Conservation (phyloP, 1,140 invertebrate species). For the Acromyrmex heyeri region DNA sequence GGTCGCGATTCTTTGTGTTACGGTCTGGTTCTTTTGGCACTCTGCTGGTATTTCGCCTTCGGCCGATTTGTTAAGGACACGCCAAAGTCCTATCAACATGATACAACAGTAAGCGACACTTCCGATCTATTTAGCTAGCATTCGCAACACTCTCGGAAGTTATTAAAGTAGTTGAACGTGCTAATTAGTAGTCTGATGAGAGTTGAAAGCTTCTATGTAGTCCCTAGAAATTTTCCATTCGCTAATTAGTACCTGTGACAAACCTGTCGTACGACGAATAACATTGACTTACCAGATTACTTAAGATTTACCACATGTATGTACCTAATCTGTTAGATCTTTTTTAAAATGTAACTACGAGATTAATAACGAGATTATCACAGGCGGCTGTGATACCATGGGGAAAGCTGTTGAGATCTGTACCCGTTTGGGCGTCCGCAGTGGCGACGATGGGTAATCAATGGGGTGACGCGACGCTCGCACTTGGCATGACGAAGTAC, state of each 20-base stretch:
- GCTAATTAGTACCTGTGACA: neutral
- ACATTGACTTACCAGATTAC: neutral
- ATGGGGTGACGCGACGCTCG: constrained; percentile 88
- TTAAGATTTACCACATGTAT: neutral
- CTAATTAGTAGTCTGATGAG: constrained; percentile 20
- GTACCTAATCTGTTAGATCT: neutral
- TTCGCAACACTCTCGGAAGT: neutral
- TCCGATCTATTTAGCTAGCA: neutral
- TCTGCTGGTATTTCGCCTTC: constrained; percentile 91
- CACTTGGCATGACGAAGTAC: constrained; percentile 88
- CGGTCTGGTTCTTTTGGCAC: constrained; percentile 86
- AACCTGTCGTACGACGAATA: neutral
- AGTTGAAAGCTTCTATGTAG: neutral
- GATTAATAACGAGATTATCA: constrained; percentile 24
- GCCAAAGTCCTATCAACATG: constrained; percentile 85
- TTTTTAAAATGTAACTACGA: constrained; percentile 73
- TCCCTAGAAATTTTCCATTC: neutral
- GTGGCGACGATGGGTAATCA: constrained; percentile 88
- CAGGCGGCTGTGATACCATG: constrained; percentile 87
- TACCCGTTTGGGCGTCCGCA: constrained; percentile 88
- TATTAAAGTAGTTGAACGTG: neutral
- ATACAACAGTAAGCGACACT: constrained; percentile 82
- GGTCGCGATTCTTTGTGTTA: constrained; percentile 89
- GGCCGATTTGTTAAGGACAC: constrained; percentile 89
- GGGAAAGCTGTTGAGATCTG: constrained; percentile 87